Evolutionary conservation across 2,888 invertebrate genomes (phyloP).

Genomic region (Caenorhabditis sp.): DNA sequence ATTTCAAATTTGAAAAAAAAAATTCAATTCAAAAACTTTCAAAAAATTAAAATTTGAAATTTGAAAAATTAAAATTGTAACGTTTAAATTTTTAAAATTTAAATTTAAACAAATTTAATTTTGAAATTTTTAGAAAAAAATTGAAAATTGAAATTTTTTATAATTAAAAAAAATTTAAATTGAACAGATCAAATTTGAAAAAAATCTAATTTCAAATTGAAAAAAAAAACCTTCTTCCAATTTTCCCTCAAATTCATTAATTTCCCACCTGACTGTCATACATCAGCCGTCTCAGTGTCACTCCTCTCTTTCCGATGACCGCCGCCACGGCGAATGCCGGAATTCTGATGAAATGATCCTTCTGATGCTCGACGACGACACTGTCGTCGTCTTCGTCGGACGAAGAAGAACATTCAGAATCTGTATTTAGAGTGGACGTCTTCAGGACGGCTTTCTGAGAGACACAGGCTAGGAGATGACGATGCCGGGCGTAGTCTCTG

Average conservation of each 20-base stretch:
- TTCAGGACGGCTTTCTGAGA: not conserved
- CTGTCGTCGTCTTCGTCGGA: not conserved
- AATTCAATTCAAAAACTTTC: not conserved
- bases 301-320: conserved; percentile 55
- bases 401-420: too few species aligned
- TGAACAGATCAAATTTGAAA: too few species aligned
- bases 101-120: too few species aligned
- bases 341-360: conserved; percentile 47
- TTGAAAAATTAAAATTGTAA: too few species aligned
- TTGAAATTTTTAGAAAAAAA: too few species aligned
- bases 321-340: conserved; percentile 49
- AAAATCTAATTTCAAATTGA: too few species aligned
- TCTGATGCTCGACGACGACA: not conserved
- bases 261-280: conserved; percentile 34
- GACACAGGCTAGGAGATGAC: not conserved
- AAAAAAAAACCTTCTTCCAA: not conserved
- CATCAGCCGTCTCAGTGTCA: conserved; percentile 39
- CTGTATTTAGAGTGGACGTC: not conserved
- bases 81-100: too few species aligned
- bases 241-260: not conserved
- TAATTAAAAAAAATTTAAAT: too few species aligned
- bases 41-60: not conserved
- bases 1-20: too few species aligned
- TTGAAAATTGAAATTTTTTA: too few species aligned
- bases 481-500: not conserved